Base-by-base conservation (phyloP, 2,797 vertebrate species). In the Melanotaenia trifasciata region DNA sequence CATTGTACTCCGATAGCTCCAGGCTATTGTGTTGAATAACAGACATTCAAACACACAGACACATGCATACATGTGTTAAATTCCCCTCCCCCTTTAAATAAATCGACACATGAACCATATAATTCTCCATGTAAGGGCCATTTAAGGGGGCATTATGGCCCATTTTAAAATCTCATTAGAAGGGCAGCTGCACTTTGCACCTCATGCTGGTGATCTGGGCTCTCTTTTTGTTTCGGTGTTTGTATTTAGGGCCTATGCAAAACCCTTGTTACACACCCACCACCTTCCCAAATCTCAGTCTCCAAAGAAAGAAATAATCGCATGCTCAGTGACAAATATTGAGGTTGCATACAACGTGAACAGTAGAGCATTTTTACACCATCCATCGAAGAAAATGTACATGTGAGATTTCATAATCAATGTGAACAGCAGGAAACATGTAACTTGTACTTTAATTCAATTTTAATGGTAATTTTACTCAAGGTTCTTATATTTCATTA, bases 101-200 rank as follows among this genome's bases (percentile, higher is more conserved):
- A 92, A 93, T 93, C 83, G 87, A 80, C 85, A 85, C 85, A 87
- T 79, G 85, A 90, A 91, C 84, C 93, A 93, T 93, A 93, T 93
- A 90, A 95, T 94, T 94, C 91, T 92, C 88, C 81, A 86, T 89
- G 89, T 92, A 91, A 92, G 90, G 86, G 84, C 83, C 84, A 22
- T 93, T 94, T 94, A 89, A 90, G 85, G 89, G 88, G 83, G 92
- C 90, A 94, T 94, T 94, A 93, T 93, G 90, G 88, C 85, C 91
- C 88, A 88, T 92, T 93, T 95, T 94, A 92, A 95, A 94, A 94
- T 94, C 94, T 95, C 92, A 94, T 94, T 94, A 94, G 84, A 68
- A 87, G 92, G 92, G 87, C 94, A 95, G 94, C 94, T 95, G 95
- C 94, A 94, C 92, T 92, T 91, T 89, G 87, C 82, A 90, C 90